Percentiles rank a stretch among this genome's conserved stretches.
phyloP scores from a whole-genome alignment of 1,140 invertebrate genomes.

The Ladona fulva region DNA sequence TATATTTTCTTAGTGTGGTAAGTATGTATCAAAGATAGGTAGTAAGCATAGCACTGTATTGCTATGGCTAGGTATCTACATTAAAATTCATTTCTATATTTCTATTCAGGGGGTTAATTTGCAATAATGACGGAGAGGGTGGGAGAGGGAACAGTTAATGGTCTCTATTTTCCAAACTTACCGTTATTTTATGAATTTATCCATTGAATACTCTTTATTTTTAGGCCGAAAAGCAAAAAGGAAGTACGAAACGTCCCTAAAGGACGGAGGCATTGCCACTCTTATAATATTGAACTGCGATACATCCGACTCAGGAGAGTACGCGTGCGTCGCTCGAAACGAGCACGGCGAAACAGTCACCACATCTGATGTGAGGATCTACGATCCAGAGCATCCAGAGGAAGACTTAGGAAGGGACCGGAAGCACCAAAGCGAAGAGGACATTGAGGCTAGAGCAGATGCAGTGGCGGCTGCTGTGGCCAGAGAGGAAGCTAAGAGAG shows the following conservation, averaged over 20 bases:
- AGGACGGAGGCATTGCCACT: not conserved
- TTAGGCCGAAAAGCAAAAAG: not conserved
- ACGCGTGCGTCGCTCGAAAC: slow-evolving; percentile 65
- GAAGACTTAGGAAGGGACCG: not conserved
- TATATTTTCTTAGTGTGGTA: too few species aligned
- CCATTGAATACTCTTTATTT: not conserved
- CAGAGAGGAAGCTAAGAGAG: not conserved
- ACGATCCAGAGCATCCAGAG: slow-evolving; percentile 19
- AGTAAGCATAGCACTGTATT: too few species aligned
- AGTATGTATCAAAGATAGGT: too few species aligned
- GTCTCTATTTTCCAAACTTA: too few species aligned
- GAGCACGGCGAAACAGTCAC: slow-evolving; percentile 57
- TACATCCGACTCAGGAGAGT: slow-evolving; percentile 55
- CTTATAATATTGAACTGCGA: not conserved
- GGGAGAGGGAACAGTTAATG: too few species aligned
- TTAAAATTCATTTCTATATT: too few species aligned
- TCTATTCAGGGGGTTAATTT: too few species aligned
- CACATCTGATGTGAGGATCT: slow-evolving; percentile 58
- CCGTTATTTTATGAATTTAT: too few species aligned
- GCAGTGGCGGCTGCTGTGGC: not conserved
- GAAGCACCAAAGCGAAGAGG: not conserved
- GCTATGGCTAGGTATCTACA: too few species aligned
- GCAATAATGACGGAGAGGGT: too few species aligned
- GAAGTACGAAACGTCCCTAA: not conserved
- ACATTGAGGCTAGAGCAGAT: not conserved